These are phyloP conservation scores for Pitta sordida DNA, from an alignment of 2,113 vertebrate species.

Conservation along the genomic window DNA sequence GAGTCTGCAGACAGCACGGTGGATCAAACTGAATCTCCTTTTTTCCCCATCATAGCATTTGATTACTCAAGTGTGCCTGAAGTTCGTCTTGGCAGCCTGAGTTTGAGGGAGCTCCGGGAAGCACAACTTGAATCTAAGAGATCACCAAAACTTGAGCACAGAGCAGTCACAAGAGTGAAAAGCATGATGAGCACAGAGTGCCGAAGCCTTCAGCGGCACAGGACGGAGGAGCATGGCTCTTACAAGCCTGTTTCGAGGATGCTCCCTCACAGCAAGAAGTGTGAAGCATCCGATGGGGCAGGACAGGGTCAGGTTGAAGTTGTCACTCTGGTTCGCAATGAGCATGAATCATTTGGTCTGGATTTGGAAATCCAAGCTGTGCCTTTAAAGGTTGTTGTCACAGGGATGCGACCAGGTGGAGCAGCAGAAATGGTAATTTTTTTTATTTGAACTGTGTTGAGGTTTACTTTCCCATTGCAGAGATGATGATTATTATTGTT, in stretches of 20 bases:
- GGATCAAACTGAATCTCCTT: constrained; percentile 62
- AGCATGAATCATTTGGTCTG: constrained; percentile 74
- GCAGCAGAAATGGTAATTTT: constrained; percentile 79
- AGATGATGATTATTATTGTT: background rate
- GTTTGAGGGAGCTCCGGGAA: constrained; percentile 69
- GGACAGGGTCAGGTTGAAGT: constrained; percentile 66
- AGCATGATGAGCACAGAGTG: constrained; percentile 78
- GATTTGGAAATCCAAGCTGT: constrained; percentile 80
- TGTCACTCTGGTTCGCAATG: constrained; percentile 67
- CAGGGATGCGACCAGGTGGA: constrained; percentile 76
- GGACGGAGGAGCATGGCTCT: constrained; percentile 56
- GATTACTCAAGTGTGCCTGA: constrained; percentile 55
- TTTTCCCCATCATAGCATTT: constrained; percentile 60
- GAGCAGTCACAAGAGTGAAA: constrained; percentile 76
- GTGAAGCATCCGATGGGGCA: constrained; percentile 24
- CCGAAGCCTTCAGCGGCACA: constrained; percentile 62
- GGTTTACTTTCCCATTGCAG: background rate
- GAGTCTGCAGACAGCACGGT: constrained; percentile 59
- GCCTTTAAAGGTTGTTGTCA: constrained; percentile 76
- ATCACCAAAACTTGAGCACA: constrained; percentile 85
- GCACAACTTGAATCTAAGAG: constrained; percentile 76
- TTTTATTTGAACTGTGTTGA: background rate
- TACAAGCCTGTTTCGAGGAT: constrained; percentile 45
- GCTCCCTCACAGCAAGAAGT: constrained; percentile 71
- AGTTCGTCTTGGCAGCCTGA: constrained; percentile 47